These are phyloP conservation scores for Phymorhynchus buccinoides DNA, from an alignment of 1,140 invertebrate species.

Conservation along the genomic window DNA sequence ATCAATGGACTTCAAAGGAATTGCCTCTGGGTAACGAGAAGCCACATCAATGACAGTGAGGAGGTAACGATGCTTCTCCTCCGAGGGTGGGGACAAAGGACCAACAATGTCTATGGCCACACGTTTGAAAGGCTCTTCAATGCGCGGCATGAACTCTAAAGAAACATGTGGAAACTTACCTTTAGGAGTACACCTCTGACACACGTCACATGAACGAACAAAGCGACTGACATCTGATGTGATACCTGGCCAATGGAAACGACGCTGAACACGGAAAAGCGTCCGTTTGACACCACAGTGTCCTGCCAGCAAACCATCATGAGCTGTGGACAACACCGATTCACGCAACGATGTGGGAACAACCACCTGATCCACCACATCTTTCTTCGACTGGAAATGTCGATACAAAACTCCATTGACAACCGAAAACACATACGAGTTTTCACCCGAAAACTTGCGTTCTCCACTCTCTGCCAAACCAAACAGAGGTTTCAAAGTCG, in stretches of 20 bases:
- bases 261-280: background rate
- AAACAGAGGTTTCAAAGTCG: no score
- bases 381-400: background rate
- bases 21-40: conserved; percentile 44
- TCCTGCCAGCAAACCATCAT: conserved; percentile 36
- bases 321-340: conserved; percentile 27
- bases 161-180: conserved; percentile 35
- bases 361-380: background rate
- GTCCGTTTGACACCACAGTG: conserved; percentile 35
- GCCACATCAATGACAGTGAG: conserved; percentile 48
- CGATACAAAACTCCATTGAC: conserved; percentile 16
- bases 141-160: conserved; percentile 42
- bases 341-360: background rate
- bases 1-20: conserved; percentile 43
- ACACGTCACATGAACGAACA: conserved; percentile 40
- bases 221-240: background rate
- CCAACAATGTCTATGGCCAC: conserved; percentile 53
- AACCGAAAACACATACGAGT: no score
- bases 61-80: conserved; percentile 48
- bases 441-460: no score
- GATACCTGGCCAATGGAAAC: conserved; percentile 43
- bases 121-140: conserved; percentile 51
- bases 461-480: no score
- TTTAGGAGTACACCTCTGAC: conserved; percentile 36
- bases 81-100: conserved; percentile 42